phyloP scores from a whole-genome alignment of 2,113 vertebrate genomes.

The Rhipidura dahli region DNA sequence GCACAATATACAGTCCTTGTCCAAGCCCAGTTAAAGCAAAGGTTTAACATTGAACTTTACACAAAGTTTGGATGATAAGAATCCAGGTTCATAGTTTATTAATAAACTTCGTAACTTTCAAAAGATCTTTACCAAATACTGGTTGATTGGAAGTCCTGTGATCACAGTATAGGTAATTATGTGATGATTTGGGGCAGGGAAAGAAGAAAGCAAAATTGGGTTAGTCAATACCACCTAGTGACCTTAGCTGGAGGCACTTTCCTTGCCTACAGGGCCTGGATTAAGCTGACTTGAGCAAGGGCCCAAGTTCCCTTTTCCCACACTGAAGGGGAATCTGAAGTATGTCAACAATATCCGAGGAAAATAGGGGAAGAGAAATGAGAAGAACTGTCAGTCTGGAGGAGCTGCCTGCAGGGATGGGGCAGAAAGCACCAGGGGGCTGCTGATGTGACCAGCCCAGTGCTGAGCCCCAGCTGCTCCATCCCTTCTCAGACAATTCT shows the following conservation, averaged over 20 bases:
- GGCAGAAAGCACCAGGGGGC: background rate
- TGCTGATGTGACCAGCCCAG: background rate
- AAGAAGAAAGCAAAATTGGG: background rate
- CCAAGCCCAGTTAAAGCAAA: background rate
- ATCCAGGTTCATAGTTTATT: background rate
- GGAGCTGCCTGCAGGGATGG: background rate
- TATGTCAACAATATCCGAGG: slow-evolving; percentile 37
- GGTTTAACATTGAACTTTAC: background rate
- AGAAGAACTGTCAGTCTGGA: background rate
- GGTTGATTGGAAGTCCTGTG: background rate
- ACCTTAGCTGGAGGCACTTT: slow-evolving; percentile 11
- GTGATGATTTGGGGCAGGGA: background rate
- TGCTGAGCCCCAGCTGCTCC: background rate
- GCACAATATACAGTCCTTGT: background rate
- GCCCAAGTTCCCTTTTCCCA: slow-evolving; percentile 39
- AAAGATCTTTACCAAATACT: background rate
- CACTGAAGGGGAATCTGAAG: slow-evolving; percentile 43
- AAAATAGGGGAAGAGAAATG: background rate
- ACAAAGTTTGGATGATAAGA: background rate
- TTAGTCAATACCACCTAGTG: background rate
- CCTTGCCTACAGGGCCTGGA: slow-evolving; percentile 30
- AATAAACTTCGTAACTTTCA: background rate
- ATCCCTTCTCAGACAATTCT: background rate
- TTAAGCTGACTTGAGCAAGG: slow-evolving; percentile 14
- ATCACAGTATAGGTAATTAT: background rate